These are phyloP conservation scores for Neoascia interrupta DNA, from an alignment of 2,888 invertebrate species.

Conservation along the genomic window DNA sequence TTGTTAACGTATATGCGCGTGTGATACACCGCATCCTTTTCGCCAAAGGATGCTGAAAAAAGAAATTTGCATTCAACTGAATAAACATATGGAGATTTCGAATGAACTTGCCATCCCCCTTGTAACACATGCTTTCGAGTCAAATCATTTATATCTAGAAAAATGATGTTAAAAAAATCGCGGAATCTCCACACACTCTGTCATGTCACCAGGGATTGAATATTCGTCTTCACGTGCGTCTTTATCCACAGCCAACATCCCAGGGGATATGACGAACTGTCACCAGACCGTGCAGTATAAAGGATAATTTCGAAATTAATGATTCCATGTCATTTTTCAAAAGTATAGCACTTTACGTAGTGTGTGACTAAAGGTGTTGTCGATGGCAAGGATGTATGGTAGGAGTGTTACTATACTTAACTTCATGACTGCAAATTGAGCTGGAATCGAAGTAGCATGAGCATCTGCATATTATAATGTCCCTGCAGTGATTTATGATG, in stretches of 20 bases:
- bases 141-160: conserved; percentile 44
- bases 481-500: conserved; percentile 47
- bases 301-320: conserved; percentile 65
- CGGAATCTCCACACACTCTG: conserved; percentile 21
- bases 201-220: conserved; percentile 26
- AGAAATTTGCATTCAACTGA: conserved; percentile 65
- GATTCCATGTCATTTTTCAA: conserved; percentile 58
- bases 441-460: conserved; percentile 1
- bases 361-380: conserved; percentile 51
- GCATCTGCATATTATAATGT: conserved; percentile 11
- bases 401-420: conserved; percentile 34
- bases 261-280: conserved; percentile 63
- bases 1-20: conserved; percentile 42
- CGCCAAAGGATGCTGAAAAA: conserved; percentile 12
- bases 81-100: conserved; percentile 49
- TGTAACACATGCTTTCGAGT: conserved; percentile 53
- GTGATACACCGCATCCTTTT: conserved; percentile 29
- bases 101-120: conserved; percentile 21
- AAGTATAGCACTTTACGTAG: conserved; percentile 22
- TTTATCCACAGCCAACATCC: conserved; percentile 43
- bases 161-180: conserved; percentile 52
- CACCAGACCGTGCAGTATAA: conserved; percentile 49
- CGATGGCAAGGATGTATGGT: neutral
- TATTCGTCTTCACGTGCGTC: conserved; percentile 38
- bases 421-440: conserved; percentile 27